Conservation (phyloP, 2,888 invertebrate species). For the Drosophila subquinaria region DNA sequence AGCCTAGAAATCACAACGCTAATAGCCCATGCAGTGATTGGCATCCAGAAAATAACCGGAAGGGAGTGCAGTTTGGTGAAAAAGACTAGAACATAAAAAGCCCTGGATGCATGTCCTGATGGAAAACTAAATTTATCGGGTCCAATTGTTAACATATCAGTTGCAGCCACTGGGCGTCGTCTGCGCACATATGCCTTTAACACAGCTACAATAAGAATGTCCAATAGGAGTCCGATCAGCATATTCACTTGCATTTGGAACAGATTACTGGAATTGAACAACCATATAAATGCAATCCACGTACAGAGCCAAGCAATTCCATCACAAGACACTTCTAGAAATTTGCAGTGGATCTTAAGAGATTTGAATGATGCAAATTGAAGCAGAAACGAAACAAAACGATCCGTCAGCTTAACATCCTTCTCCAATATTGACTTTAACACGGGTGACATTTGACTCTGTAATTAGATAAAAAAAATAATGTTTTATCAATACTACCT, state of each 20-base stretch:
- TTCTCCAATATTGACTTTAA: slow-evolving; percentile 63
- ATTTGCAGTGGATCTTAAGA: slow-evolving; percentile 79
- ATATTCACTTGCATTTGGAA: slow-evolving; percentile 95
- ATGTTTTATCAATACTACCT: no score
- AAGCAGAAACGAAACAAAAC: slow-evolving; percentile 75
- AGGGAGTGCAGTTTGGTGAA: slow-evolving; percentile 89
- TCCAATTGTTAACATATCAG: slow-evolving; percentile 90
- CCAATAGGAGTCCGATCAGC: slow-evolving; percentile 91
- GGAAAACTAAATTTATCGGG: slow-evolving; percentile 97
- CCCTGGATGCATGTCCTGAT: slow-evolving; percentile 96
- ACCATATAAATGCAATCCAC: slow-evolving; percentile 92
- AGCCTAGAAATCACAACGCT: slow-evolving; percentile 92
- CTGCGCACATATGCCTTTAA: slow-evolving; percentile 92
- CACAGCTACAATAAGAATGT: slow-evolving; percentile 91
- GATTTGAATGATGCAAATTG: slow-evolving; percentile 80
- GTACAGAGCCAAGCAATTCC: slow-evolving; percentile 94
- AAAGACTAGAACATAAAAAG: slow-evolving; percentile 91
- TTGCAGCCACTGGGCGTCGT: slow-evolving; percentile 90
- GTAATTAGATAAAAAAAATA: background rate
- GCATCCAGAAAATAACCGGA: slow-evolving; percentile 87
- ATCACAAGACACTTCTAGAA: slow-evolving; percentile 91
- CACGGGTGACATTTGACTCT: slow-evolving; percentile 27
- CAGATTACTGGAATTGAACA: slow-evolving; percentile 89
- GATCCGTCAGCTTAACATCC: slow-evolving; percentile 81
- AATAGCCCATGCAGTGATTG: slow-evolving; percentile 91